Evolutionary conservation across 2,113 vertebrate species (phyloP).

Genomic region (Neoarius graeffei): DNA sequence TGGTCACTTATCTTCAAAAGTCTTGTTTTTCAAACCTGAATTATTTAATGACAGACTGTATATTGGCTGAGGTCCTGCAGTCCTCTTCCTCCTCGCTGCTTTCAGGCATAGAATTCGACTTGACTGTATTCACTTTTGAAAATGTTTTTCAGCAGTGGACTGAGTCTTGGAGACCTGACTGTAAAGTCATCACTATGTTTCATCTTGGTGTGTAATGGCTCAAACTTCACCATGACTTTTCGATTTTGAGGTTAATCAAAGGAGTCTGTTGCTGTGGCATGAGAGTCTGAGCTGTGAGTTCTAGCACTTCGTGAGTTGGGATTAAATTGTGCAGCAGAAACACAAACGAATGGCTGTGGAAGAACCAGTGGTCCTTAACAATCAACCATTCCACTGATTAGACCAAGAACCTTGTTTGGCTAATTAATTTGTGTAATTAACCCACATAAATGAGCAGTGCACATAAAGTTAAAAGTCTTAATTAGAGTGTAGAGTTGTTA

Average conservation of each 20-base stretch:
- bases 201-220: background rate
- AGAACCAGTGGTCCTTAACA: background rate
- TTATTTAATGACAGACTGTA: background rate
- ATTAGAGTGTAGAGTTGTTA: constrained; percentile 52
- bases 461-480: constrained; percentile 52
- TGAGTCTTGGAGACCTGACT: background rate
- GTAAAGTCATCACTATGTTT: constrained; percentile 5
- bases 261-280: background rate
- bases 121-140: background rate
- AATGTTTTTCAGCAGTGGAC: background rate
- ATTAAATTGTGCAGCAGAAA: background rate
- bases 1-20: too few species aligned
- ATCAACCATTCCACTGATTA: constrained; percentile 41
- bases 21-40: background rate
- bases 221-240: background rate
- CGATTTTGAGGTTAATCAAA: background rate
- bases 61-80: background rate
- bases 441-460: constrained; percentile 38
- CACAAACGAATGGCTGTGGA: background rate
- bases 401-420: constrained; percentile 38
- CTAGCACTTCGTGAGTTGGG: background rate
- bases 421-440: constrained; percentile 60
- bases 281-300: background rate
- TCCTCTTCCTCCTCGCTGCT: background rate
- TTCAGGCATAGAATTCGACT: background rate